These are phyloP conservation scores for Brachyptera risi DNA, from an alignment of 2,888 invertebrate genomes.

Conservation along the genomic window DNA sequence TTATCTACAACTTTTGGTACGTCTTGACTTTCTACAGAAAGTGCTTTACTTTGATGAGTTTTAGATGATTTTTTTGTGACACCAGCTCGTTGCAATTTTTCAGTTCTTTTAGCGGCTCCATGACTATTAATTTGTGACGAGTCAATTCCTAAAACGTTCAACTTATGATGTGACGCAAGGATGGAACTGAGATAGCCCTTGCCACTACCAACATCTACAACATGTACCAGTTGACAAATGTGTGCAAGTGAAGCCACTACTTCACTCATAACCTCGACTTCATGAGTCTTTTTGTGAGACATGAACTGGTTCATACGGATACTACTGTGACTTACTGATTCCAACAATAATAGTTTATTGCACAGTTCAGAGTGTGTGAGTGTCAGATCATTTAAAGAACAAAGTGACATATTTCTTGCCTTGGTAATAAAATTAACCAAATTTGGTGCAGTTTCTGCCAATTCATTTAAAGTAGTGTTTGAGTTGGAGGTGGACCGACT, in stretches of 20 bases:
- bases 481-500: no score
- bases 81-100: constrained; percentile 36
- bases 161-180: constrained; percentile 62
- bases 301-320: constrained; percentile 48
- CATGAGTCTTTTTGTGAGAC: constrained; percentile 77
- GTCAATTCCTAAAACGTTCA: constrained; percentile 79
- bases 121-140: constrained; percentile 62
- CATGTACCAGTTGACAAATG: constrained; percentile 44
- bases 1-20: no score
- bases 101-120: constrained; percentile 56
- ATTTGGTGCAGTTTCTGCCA: neutral
- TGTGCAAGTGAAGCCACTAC: constrained; percentile 53
- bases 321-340: neutral
- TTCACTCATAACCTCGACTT: constrained; percentile 63
- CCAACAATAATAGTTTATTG: neutral
- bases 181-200: constrained; percentile 80
- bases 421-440: neutral
- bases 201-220: constrained; percentile 86
- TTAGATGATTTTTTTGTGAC: constrained; percentile 1
- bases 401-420: neutral
- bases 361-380: no score
- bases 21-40: neutral
- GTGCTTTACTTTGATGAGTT: no score
- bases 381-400: neutral
- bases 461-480: neutral